These are phyloP conservation scores for Todiramphus saurophagus DNA, from an alignment of 2,113 vertebrate species.

Conservation along the genomic window DNA sequence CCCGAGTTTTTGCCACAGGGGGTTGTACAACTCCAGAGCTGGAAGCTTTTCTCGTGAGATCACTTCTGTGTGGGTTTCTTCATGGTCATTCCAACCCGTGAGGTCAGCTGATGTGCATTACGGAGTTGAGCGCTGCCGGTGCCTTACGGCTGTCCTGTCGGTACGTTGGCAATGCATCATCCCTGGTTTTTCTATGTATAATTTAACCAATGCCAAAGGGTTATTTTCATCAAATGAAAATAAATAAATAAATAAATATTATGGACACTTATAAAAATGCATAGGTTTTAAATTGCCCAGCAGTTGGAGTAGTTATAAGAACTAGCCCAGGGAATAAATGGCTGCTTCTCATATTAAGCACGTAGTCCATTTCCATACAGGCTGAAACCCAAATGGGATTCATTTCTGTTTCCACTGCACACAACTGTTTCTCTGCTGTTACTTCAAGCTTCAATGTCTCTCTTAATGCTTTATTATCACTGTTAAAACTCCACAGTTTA, in stretches of 20 bases:
- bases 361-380: background rate
- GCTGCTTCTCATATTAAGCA: constrained; percentile 15
- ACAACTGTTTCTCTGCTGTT: constrained; percentile 14
- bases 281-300: constrained; percentile 58
- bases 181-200: constrained; percentile 25
- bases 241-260: background rate
- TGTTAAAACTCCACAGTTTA: constrained; percentile 15
- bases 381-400: constrained; percentile 13
- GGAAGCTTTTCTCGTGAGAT: background rate
- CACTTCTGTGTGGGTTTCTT: background rate
- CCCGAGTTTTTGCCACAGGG: background rate
- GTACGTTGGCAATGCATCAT: background rate
- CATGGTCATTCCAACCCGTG: background rate
- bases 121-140: background rate
- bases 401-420: constrained; percentile 2
- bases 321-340: constrained; percentile 45
- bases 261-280: constrained; percentile 62
- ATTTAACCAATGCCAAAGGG: constrained; percentile 46
- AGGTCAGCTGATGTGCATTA: rapidly evolving
- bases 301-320: constrained; percentile 38
- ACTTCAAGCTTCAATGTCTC: constrained; percentile 37
- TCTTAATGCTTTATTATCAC: constrained; percentile 47
- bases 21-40: background rate
- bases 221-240: constrained; percentile 59
- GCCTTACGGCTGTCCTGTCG: background rate